Evolutionary conservation across 1,140 invertebrate genomes (phyloP).

Genomic region (Venturia canescens): DNA sequence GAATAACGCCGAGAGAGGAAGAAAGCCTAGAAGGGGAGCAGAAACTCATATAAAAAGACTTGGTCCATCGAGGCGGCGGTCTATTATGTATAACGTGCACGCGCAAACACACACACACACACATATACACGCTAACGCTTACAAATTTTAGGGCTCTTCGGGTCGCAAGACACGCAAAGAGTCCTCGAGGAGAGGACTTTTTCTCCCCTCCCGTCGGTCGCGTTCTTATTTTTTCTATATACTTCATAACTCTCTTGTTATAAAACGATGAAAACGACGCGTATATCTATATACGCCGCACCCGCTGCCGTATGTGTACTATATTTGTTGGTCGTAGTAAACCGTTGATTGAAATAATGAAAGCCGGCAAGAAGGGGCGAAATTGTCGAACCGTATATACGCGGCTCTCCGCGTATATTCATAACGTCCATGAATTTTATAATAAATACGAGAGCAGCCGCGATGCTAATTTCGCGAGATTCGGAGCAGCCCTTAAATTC

Average conservation of each 20-base stretch:
- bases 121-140: background rate
- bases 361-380: constrained; percentile 1
- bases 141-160: constrained; percentile 13
- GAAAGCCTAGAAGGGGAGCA: background rate
- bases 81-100: background rate
- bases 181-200: constrained; percentile 25
- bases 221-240: constrained; percentile 17
- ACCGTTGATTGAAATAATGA: constrained; percentile 43
- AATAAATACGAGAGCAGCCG: constrained; percentile 20
- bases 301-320: background rate
- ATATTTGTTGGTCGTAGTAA: background rate
- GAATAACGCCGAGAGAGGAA: background rate
- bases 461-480: constrained; percentile 40
- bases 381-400: background rate
- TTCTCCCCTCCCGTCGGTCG: background rate
- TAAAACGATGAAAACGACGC: background rate
- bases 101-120: background rate
- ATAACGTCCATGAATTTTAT: background rate
- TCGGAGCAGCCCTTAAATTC: constrained; percentile 37
- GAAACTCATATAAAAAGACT: constrained; percentile 44
- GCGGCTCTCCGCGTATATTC: background rate
- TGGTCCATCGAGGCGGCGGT: background rate
- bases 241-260: constrained; percentile 2
- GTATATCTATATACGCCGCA: too few relatives aligned
- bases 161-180: constrained; percentile 15